Evolutionary conservation across 2,113 vertebrate species (phyloP).

Genomic region (Eleginops maclovinus): DNA sequence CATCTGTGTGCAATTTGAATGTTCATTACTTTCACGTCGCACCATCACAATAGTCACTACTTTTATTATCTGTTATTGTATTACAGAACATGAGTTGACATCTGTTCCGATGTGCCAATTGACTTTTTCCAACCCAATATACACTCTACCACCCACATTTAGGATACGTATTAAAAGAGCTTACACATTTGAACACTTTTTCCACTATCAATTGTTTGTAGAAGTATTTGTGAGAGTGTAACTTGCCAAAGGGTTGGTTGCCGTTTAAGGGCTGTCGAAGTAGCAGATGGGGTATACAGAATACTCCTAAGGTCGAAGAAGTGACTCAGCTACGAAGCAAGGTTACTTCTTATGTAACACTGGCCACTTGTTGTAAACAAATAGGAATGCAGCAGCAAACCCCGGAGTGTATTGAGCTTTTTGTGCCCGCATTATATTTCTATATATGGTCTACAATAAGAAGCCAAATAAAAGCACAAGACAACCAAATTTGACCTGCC

Average conservation of each 20-base stretch:
- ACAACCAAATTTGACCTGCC: background rate
- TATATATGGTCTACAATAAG: background rate
- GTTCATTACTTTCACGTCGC: background rate
- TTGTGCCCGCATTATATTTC: background rate
- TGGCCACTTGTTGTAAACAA: background rate
- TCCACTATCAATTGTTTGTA: background rate
- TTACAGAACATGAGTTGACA: no score
- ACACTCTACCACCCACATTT: background rate
- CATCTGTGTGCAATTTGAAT: background rate
- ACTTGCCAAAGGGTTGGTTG: no score
- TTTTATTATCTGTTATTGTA: no score
- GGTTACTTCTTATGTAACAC: background rate
- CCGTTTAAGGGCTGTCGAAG: background rate
- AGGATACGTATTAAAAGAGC: background rate
- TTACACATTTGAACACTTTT: background rate
- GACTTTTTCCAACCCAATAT: background rate
- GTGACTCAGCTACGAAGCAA: background rate
- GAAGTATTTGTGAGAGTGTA: no score
- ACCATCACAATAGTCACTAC: background rate
- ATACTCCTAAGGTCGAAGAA: background rate
- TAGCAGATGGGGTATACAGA: background rate
- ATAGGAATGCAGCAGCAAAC: background rate
- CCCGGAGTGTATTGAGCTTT: background rate
- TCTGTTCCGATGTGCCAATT: background rate
- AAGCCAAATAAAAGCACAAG: conserved; percentile 1